Evolutionary conservation across 2,797 vertebrate genomes (phyloP).

Genomic region (Syngnathus acus): DNA sequence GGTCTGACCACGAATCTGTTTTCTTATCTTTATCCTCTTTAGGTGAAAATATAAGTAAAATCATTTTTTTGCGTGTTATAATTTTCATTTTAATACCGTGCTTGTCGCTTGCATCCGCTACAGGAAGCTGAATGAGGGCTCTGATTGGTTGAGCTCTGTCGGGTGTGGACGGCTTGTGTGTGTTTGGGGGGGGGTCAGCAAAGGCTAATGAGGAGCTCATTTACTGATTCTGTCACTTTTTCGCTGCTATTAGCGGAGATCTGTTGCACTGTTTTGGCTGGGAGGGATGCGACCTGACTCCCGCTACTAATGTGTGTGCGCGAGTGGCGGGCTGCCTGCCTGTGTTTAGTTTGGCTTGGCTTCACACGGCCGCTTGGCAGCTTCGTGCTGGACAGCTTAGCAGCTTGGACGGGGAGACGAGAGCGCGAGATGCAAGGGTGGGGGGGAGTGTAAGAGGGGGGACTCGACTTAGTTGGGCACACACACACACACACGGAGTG

Average conservation of each 20-base stretch:
- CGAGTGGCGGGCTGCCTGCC: conserved; percentile 81
- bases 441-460: conserved; percentile 43
- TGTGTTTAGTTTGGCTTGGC: conserved; percentile 93
- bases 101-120: conserved; percentile 38
- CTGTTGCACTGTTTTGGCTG: conserved; percentile 50
- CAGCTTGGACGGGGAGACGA: conserved; percentile 79
- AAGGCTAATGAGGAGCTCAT: conserved; percentile 70
- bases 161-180: conserved; percentile 24
- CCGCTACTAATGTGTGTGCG: conserved; percentile 25
- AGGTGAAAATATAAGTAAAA: no score
- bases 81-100: no score
- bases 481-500: conserved; percentile 21
- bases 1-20: no score
- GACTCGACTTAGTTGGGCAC: conserved; percentile 38
- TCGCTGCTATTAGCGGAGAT: conserved; percentile 55
- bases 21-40: no score
- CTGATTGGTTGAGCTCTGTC: conserved; percentile 76
- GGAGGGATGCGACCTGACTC: conserved; percentile 51
- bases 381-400: conserved; percentile 79
- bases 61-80: no score
- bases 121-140: conserved; percentile 76
- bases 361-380: conserved; percentile 88
- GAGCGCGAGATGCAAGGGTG: conserved; percentile 40
- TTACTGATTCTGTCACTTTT: conserved; percentile 68
- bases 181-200: conserved; percentile 45